Evolutionary conservation across 2,797 vertebrate species (phyloP), one percentile per base, ranked within the genome.

Genomic region (Erithacus rubecula): DNA sequence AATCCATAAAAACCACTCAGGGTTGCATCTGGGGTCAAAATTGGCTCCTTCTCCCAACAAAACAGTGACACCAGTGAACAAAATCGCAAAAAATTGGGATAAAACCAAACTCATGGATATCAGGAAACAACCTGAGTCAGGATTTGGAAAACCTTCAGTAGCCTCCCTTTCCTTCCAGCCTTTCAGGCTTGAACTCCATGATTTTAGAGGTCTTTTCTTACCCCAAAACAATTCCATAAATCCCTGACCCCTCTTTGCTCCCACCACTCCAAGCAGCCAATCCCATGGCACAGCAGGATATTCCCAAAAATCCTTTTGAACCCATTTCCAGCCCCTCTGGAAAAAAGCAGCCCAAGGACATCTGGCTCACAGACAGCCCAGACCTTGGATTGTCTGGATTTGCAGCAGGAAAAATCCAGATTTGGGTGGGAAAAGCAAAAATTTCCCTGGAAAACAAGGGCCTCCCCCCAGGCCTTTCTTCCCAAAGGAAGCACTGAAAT

Each of bases 11-110:
- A 83, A 8, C 8, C 39, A 36, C 36, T 24, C 0, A 52, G 23
- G 29, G 63, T 13, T 29, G 59, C 32, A 68, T 15, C 29, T 1
- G 0, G 3, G 5, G 17, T 12, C 39, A 39, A 46, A 75, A 64
- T 44, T 0, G 1, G 18, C 53, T 70, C 60, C 53, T 52, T 13
- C 4, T 68, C 53, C 83, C 46, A 24, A 52, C 9, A 23, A 76
- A 67, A 4, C 12, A 9, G 12, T 0, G 1, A 15, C 62, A 11
- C 5, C 23, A 16, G 39, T 0, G 6, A 30, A 53, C 7, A 30
- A 62, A 77, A 39, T 30, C 15, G 6, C 1, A 4, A 41, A 49
- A 58, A 68, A 46, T 3, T 4, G 0, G 56, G 41, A 47, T 30
- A 26, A 21, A 46, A 37, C 11, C 1, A 15, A 29, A 30, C 47